Conservation (phyloP, 2,797 vertebrate species). For the Coracias cyanogaster region DNA sequence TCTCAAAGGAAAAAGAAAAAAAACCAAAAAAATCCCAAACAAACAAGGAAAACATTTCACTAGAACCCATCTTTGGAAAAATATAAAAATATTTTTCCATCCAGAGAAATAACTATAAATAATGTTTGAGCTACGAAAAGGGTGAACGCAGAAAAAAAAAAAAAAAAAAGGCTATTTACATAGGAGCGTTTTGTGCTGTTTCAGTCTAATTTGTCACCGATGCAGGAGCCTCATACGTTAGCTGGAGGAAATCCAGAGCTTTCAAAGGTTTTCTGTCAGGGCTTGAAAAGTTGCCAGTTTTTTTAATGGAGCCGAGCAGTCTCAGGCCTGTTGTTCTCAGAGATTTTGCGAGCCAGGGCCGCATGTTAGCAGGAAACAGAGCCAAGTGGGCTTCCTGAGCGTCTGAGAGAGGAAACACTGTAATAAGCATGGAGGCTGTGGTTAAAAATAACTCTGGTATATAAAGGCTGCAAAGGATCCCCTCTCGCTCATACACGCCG, state of each 20-base stretch:
- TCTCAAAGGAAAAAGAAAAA: background rate
- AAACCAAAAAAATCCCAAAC: background rate
- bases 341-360: constrained; percentile 86
- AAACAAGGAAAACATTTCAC: constrained; percentile 63
- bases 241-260: constrained; percentile 75
- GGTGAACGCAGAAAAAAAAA: background rate
- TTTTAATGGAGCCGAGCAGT: constrained; percentile 79
- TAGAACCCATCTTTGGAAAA: constrained; percentile 49
- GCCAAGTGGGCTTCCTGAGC: constrained; percentile 95
- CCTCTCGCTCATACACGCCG: constrained; percentile 77
- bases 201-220: constrained; percentile 61
- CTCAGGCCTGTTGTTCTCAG: constrained; percentile 91
- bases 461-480: constrained; percentile 89
- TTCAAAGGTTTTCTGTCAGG: constrained; percentile 80
- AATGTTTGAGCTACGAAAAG: constrained; percentile 52
- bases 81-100: constrained; percentile 48
- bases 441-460: constrained; percentile 98
- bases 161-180: constrained; percentile 34
- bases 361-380: constrained; percentile 92
- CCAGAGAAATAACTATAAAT: constrained; percentile 60
- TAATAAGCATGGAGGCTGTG: constrained; percentile 90
- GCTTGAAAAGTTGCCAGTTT: constrained; percentile 76
- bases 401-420: constrained; percentile 89
- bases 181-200: constrained; percentile 45
- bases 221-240: constrained; percentile 66